Evolutionary conservation across 2,888 invertebrate species (phyloP).

Genomic region (Mesorhabditis belari): DNA sequence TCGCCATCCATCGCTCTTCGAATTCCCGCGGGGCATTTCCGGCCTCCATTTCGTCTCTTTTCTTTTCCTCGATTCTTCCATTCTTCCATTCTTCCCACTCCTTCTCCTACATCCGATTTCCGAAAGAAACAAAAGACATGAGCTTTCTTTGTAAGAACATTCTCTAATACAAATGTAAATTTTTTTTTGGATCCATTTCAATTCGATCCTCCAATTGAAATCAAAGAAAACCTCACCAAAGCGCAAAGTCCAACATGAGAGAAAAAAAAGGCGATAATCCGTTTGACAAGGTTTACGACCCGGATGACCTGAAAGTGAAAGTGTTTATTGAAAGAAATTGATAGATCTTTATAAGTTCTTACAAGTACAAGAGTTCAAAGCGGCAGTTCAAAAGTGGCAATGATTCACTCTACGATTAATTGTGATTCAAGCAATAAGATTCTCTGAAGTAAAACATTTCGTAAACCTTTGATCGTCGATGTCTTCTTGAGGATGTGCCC

Average conservation of each 20-base stretch:
- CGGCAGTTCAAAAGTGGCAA: neutral
- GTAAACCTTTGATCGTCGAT: neutral
- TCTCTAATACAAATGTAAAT: neutral
- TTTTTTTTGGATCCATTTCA: neutral
- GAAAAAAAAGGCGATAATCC: conserved; percentile 53
- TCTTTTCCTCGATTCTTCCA: neutral
- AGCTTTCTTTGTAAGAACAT: too few species aligned
- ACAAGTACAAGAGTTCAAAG: neutral
- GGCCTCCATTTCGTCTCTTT: neutral
- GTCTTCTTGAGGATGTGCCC: neutral
- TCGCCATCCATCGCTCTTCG: too few species aligned
- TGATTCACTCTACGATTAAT: too few species aligned
- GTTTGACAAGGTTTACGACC: conserved; percentile 51
- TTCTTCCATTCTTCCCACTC: neutral
- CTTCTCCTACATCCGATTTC: too few species aligned
- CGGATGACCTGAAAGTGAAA: conserved; percentile 36
- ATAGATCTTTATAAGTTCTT: neutral
- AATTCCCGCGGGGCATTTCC: neutral
- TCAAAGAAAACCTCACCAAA: conserved; percentile 62
- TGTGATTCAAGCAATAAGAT: neutral
- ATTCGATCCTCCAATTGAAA: too few species aligned
- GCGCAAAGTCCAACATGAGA: conserved; percentile 55
- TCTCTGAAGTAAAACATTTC: neutral
- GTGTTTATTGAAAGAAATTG: neutral
- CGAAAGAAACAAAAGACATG: too few species aligned